phyloP scores from a whole-genome alignment of 2,888 invertebrate species.

The Sipha maydis region DNA sequence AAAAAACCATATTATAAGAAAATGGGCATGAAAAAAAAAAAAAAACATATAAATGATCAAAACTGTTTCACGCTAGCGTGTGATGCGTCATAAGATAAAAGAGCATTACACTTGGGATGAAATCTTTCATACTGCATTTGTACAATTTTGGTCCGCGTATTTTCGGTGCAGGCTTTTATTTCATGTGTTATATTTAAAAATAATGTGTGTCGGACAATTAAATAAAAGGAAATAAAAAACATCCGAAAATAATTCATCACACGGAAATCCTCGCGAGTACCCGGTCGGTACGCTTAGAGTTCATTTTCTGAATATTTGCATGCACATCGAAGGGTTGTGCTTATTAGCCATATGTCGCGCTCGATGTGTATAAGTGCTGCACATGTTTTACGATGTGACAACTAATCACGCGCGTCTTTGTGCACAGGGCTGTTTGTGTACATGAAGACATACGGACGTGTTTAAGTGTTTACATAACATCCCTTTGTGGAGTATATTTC shows the following conservation, averaged over 20 bases:
- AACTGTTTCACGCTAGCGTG: too few species aligned
- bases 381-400: constrained; percentile 46
- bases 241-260: background rate
- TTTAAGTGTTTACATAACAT: constrained; percentile 47
- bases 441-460: constrained; percentile 50
- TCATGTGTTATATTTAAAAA: too few species aligned
- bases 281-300: background rate
- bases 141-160: background rate
- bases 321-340: constrained; percentile 31
- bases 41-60: background rate
- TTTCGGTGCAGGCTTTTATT: background rate
- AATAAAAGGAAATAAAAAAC: background rate
- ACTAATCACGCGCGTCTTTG: constrained; percentile 46
- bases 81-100: too few species aligned
- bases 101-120: background rate
- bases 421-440: constrained; percentile 1
- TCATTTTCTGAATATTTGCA: constrained; percentile 39
- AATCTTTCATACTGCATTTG: background rate
- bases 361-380: constrained; percentile 28
- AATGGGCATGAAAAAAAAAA: background rate
- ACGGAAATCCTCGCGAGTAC: background rate
- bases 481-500: constrained; percentile 36
- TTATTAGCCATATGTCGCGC: constrained; percentile 49
- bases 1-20: background rate
- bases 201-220: too few species aligned